Conservation (phyloP, 2,888 invertebrate genomes). For the Rhagium mordax region DNA sequence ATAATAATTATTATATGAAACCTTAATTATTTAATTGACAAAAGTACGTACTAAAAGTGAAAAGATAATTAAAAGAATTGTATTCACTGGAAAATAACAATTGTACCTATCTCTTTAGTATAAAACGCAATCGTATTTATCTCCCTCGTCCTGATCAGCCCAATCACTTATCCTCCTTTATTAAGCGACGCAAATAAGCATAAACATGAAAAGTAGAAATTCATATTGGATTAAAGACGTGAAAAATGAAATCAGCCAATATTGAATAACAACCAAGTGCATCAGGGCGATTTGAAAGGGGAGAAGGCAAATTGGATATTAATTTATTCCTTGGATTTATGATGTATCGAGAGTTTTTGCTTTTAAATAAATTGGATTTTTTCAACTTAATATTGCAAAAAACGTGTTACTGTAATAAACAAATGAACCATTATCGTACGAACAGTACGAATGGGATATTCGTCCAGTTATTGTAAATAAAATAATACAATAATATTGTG, state of each 20-base stretch:
- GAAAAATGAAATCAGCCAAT: constrained; percentile 26
- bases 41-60: too few species aligned
- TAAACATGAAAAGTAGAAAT: constrained; percentile 25
- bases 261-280: constrained; percentile 16
- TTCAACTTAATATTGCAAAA: not conserved
- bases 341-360: not conserved
- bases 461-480: too few species aligned
- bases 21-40: too few species aligned
- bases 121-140: not conserved
- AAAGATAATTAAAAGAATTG: too few species aligned
- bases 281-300: not conserved
- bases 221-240: constrained; percentile 12
- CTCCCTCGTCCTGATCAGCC: not conserved
- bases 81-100: too few species aligned
- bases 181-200: constrained; percentile 19
- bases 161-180: constrained; percentile 18
- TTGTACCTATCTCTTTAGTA: too few species aligned
- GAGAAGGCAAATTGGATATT: constrained; percentile 31
- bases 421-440: not conserved
- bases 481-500: too few species aligned
- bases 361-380: constrained; percentile 9
- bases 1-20: too few species aligned
- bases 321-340: constrained; percentile 4
- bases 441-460: too few species aligned
- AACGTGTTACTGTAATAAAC: not conserved